Evolutionary conservation across 2,888 invertebrate species (phyloP).

Genomic region (Selenia dentaria): DNA sequence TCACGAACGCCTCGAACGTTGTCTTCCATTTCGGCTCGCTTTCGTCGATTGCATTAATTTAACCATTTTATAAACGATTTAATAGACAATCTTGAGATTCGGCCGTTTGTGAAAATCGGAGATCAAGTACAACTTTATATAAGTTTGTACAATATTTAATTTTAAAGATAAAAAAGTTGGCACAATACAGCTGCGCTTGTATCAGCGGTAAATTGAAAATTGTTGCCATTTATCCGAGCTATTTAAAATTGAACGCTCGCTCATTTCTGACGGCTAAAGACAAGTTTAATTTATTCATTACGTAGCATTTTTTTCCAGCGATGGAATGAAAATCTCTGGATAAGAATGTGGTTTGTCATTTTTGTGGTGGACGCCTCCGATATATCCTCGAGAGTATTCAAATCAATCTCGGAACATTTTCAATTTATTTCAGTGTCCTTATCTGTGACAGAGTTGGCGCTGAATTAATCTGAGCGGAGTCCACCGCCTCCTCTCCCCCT

Average conservation of each 20-base stretch:
- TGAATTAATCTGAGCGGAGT: constrained; percentile 82
- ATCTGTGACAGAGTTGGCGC: constrained; percentile 80
- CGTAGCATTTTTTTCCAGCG: constrained; percentile 51
- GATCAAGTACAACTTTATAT: constrained; percentile 37
- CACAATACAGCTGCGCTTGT: constrained; percentile 34
- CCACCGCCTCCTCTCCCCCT: constrained; percentile 46
- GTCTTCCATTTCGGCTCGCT: constrained; percentile 78
- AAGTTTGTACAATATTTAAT: constrained; percentile 34
- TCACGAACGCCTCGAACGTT: constrained; percentile 78
- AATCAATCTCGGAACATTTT: constrained; percentile 85
- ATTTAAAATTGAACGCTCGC: constrained; percentile 50
- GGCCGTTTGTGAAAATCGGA: constrained; percentile 55
- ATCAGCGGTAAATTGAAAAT: constrained; percentile 49
- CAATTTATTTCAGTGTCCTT: constrained; percentile 85
- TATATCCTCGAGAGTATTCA: constrained; percentile 80
- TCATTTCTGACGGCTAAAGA: constrained; percentile 48
- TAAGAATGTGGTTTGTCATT: constrained; percentile 64
- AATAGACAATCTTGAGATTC: constrained; percentile 75
- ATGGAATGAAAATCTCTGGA: constrained; percentile 47
- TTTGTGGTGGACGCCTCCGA: constrained; percentile 60
- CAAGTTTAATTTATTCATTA: constrained; percentile 66
- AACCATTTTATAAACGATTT: constrained; percentile 81
- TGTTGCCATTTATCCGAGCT: constrained; percentile 44
- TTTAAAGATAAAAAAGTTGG: constrained; percentile 34
- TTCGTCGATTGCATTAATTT: constrained; percentile 81